Conservation (phyloP, 2,797 vertebrate genomes). For the Argya squamiceps region DNA sequence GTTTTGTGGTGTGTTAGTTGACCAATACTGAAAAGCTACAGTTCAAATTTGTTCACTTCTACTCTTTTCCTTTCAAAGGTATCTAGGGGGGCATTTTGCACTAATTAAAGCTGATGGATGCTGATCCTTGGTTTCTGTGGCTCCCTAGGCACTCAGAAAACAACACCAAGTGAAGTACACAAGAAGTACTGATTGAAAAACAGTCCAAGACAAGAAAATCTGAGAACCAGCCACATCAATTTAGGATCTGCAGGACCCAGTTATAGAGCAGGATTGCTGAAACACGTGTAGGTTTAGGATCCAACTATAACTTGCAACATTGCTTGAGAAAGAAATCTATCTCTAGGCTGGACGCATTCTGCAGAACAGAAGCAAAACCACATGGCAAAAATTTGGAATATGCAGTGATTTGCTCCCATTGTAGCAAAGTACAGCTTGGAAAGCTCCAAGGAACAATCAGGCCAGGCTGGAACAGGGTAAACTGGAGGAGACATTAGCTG, state of each 20-base stretch:
- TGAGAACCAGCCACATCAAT: not conserved
- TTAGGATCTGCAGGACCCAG: not conserved
- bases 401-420: not conserved
- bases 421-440: not conserved
- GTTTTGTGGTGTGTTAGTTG: not conserved
- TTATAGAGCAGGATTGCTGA: not conserved
- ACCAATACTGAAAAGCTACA: not conserved
- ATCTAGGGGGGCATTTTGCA: not conserved
- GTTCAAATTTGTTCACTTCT: not conserved
- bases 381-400: not conserved
- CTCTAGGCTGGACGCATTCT: not conserved
- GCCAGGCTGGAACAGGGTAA: rapidly evolving
- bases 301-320: not conserved
- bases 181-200: not conserved
- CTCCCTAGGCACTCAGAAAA: not conserved
- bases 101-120: not conserved
- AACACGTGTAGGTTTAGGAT: not conserved
- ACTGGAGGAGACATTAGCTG: not conserved
- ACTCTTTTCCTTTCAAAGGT: not conserved
- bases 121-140: not conserved
- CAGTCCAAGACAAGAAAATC: not conserved
- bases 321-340: not conserved
- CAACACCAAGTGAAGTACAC: not conserved
- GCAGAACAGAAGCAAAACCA: not conserved
- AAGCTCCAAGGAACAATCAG: not conserved